phyloP scores from a whole-genome alignment of 2,888 invertebrate genomes.

The Hirtodrosophila cameraria region DNA sequence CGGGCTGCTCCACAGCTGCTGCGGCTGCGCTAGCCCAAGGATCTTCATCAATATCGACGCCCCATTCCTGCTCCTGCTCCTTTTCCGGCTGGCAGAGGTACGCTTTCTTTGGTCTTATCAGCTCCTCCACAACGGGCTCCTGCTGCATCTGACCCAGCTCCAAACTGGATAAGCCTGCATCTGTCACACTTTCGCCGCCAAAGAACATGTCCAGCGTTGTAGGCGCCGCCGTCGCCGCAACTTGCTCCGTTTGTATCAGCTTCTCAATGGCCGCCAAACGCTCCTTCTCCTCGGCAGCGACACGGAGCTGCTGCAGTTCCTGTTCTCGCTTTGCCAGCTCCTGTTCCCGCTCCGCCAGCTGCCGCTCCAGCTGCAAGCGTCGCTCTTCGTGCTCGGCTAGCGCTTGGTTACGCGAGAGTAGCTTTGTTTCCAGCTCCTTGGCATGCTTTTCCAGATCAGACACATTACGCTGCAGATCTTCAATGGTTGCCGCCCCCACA shows the following conservation, averaged over 20 bases:
- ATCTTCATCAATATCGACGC: constrained; percentile 84
- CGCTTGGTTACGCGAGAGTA: constrained; percentile 76
- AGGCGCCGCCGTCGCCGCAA: not conserved
- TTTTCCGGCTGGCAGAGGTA: constrained; percentile 85
- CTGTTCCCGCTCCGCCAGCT: constrained; percentile 39
- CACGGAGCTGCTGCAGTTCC: constrained; percentile 54
- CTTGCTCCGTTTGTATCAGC: constrained; percentile 46
- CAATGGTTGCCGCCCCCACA: constrained; percentile 84
- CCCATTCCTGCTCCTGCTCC: constrained; percentile 59
- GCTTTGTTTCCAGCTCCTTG: constrained; percentile 82
- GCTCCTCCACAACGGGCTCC: constrained; percentile 81
- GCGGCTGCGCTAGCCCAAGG: constrained; percentile 86
- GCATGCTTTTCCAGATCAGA: constrained; percentile 83
- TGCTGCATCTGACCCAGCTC: constrained; percentile 50
- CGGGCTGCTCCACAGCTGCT: constrained; percentile 84
- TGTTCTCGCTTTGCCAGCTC: constrained; percentile 49
- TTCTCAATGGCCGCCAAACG: constrained; percentile 55
- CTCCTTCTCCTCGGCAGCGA: constrained; percentile 62
- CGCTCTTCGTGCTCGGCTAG: constrained; percentile 71
- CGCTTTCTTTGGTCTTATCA: constrained; percentile 85
- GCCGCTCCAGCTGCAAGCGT: constrained; percentile 48
- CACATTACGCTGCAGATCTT: constrained; percentile 82
- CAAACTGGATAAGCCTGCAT: constrained; percentile 7
- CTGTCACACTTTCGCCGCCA: constrained; percentile 44
- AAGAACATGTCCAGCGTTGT: constrained; percentile 83